Conservation (phyloP, 92 coral and sea anemone genomes). For the Umimayanthus kanabou region DNA sequence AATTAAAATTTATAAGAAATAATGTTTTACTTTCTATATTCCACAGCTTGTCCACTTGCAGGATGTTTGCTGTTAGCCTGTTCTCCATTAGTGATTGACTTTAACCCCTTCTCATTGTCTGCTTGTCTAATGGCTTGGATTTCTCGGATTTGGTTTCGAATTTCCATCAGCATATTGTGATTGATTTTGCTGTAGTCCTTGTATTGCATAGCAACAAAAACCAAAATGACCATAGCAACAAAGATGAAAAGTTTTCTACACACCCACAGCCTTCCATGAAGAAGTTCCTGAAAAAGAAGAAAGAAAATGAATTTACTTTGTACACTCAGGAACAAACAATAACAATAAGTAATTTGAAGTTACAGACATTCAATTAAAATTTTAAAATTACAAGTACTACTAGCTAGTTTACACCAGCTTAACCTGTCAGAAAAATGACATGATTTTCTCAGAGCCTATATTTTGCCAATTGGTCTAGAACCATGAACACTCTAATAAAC, state of each 20-base stretch:
- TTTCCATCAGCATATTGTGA: conserved; percentile 77
- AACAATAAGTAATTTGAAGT: too few species aligned
- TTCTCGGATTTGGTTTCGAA: conserved; percentile 79
- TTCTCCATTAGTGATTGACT: conserved; percentile 78
- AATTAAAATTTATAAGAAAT: background rate
- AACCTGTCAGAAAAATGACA: too few species aligned
- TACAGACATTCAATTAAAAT: too few species aligned
- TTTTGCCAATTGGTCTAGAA: too few species aligned
- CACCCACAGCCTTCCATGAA: conserved; percentile 85
- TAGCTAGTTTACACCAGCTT: too few species aligned
- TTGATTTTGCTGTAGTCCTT: conserved; percentile 91
- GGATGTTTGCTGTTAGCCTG: background rate
- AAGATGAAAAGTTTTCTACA: conserved; percentile 84
- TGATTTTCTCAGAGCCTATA: too few species aligned
- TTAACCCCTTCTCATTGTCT: conserved; percentile 55
- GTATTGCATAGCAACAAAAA: conserved; percentile 70
- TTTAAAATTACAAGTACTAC: background rate
- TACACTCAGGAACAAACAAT: too few species aligned
- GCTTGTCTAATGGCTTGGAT: conserved; percentile 65
- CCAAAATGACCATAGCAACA: conserved; percentile 52
- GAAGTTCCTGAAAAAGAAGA: conserved; percentile 62
- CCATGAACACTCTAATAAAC: too few species aligned
- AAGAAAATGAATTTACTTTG: background rate
- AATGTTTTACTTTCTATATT: background rate
- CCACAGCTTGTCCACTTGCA: background rate